Evolutionary conservation across 2,888 invertebrate genomes (phyloP).

Genomic region (Antitype chi): DNA sequence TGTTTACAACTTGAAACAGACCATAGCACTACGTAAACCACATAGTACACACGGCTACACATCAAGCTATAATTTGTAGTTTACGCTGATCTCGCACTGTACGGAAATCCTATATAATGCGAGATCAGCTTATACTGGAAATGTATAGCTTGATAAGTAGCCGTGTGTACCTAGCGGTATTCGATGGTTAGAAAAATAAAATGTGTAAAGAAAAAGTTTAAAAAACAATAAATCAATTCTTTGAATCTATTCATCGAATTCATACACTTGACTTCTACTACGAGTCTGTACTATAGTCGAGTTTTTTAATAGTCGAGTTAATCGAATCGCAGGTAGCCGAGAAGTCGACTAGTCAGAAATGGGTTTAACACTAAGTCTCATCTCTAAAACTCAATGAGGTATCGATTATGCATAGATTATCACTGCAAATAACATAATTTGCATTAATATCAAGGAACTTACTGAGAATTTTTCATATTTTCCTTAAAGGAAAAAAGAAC

Average conservation of each 20-base stretch:
- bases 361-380: neutral
- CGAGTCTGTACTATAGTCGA: neutral
- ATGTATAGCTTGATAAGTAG: too few relatives aligned
- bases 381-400: neutral
- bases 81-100: too few relatives aligned
- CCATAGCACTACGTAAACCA: conserved; percentile 3
- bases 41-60: too few relatives aligned
- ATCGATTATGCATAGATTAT: conserved; percentile 23
- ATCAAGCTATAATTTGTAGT: too few relatives aligned
- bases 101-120: too few relatives aligned
- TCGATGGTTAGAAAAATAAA: neutral
- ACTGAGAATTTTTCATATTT: conserved; percentile 23
- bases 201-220: neutral
- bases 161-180: neutral
- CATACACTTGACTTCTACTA: neutral
- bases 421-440: conserved; percentile 19
- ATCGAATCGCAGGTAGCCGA: neutral
- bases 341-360: conserved; percentile 22
- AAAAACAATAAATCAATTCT: neutral
- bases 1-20: conserved; percentile 29
- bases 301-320: too few relatives aligned
- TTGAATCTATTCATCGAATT: neutral
- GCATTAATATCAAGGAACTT: conserved; percentile 17
- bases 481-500: conserved; percentile 48
- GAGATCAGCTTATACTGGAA: too few relatives aligned